phyloP scores from a whole-genome alignment of 2,888 invertebrate species.

The Hylaea fasciaria region DNA sequence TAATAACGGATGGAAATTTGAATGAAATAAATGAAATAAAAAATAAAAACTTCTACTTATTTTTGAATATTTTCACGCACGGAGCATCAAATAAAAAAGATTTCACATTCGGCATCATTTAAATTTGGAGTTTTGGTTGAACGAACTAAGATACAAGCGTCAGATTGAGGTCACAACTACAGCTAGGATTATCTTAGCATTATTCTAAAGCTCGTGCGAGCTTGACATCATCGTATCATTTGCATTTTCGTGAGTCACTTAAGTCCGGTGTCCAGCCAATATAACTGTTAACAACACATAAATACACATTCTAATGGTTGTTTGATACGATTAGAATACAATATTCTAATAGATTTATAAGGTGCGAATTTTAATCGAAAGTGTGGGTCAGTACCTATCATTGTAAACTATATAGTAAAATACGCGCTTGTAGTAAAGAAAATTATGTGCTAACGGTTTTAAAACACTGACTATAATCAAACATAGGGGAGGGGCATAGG shows the following conservation, averaged over 20 bases:
- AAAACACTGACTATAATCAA: too few species aligned
- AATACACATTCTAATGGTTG: constrained; percentile 23
- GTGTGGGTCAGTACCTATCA: background rate
- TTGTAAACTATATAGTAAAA: background rate
- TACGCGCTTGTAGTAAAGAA: background rate
- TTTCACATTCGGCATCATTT: too few species aligned
- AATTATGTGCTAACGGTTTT: too few species aligned
- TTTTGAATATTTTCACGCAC: too few species aligned
- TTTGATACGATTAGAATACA: constrained; percentile 18
- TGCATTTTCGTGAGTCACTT: constrained; percentile 38
- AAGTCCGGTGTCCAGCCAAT: constrained; percentile 22
- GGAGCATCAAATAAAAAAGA: constrained; percentile 1
- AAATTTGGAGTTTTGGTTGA: constrained; percentile 11
- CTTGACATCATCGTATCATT: constrained; percentile 36
- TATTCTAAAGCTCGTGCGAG: constrained; percentile 21
- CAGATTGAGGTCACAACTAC: constrained; percentile 17
- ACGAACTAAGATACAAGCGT: constrained; percentile 5
- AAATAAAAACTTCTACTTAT: too few species aligned
- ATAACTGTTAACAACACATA: constrained; percentile 34
- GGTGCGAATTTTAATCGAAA: constrained; percentile 2
- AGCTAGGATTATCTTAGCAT: constrained; percentile 25
- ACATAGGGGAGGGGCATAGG: too few species aligned
- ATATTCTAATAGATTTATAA: constrained; percentile 18
- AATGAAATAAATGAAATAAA: too few species aligned
- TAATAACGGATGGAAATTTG: too few species aligned